These are phyloP conservation scores for Caenorhabditis briggsae DNA, from an alignment of 1,140 invertebrate genomes.

Conservation along the genomic window DNA sequence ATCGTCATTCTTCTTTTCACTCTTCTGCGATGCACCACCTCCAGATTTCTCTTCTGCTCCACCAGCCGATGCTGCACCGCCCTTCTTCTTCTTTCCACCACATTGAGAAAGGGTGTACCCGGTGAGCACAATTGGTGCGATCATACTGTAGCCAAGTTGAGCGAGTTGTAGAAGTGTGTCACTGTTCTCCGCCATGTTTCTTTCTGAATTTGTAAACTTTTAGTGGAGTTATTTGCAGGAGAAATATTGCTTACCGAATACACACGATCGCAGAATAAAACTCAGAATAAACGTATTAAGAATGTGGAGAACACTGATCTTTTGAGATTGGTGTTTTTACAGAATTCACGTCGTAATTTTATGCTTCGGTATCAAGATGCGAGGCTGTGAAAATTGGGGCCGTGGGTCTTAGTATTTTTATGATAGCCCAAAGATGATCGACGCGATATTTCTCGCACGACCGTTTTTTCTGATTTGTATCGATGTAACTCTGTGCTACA, in stretches of 20 bases:
- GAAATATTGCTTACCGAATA: constrained; percentile 17
- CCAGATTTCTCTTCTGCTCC: neutral
- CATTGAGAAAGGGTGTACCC: constrained; percentile 17
- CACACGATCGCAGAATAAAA: constrained; percentile 29
- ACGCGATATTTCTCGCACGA: no score
- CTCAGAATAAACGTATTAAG: neutral
- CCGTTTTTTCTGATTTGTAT: no score
- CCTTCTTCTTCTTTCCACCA: constrained; percentile 42
- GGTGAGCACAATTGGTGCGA: neutral
- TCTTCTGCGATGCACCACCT: neutral
- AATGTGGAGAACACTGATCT: no score
- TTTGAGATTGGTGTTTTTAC: no score
- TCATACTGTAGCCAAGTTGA: constrained; percentile 35
- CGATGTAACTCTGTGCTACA: no score
- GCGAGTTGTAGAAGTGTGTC: constrained; percentile 39
- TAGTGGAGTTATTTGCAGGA: neutral
- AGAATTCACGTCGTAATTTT: no score
- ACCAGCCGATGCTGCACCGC: neutral
- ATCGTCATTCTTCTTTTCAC: constrained; percentile 9
- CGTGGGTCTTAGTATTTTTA: no score
- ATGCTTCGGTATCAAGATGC: no score
- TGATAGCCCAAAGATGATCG: no score
- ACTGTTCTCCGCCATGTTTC: constrained; percentile 46
- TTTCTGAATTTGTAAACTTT: constrained; percentile 15
- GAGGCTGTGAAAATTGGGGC: no score